Percentiles rank a stretch among this genome's conserved stretches.
Evolutionary conservation across 64 coral and sea anemone species (phyloP).

Genomic region (Montipora capricornis): DNA sequence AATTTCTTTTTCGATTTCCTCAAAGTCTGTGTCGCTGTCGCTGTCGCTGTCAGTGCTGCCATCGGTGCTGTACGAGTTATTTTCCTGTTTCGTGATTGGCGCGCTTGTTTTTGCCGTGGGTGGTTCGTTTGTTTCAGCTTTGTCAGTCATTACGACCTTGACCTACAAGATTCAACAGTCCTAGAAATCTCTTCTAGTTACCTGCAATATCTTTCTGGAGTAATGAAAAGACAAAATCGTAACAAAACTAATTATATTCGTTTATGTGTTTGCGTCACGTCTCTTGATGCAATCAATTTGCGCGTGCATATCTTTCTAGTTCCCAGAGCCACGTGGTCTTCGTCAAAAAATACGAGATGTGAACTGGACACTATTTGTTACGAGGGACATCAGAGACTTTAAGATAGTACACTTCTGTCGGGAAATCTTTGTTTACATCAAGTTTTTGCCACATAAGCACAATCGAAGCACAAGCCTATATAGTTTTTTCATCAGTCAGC

Average conservation of each 20-base stretch:
- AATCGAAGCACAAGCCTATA: too few species aligned
- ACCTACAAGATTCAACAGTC: not conserved
- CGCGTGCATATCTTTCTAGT: not conserved
- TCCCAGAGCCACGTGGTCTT: not conserved
- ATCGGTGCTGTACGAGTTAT: not conserved
- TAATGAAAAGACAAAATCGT: not conserved
- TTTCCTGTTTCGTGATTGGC: not conserved
- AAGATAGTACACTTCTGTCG: too few species aligned
- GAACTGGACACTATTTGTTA: too few species aligned
- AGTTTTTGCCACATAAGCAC: too few species aligned
- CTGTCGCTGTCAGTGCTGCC: slow-evolving; percentile 9
- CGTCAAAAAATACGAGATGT: too few species aligned
- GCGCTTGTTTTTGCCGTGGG: not conserved
- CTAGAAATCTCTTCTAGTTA: not conserved
- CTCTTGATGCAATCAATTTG: not conserved
- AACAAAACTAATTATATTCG: not conserved
- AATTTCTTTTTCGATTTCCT: slow-evolving; percentile 56
- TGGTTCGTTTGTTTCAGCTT: not conserved
- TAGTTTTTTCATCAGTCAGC: too few species aligned
- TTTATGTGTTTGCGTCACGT: not conserved
- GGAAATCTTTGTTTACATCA: too few species aligned
- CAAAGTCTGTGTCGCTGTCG: slow-evolving; percentile 56
- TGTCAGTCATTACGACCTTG: not conserved
- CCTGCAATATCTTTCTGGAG: not conserved
- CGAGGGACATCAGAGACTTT: too few species aligned